Evolutionary conservation across 1,140 invertebrate genomes (phyloP).

Genomic region (Hylaeus anthracinus): DNA sequence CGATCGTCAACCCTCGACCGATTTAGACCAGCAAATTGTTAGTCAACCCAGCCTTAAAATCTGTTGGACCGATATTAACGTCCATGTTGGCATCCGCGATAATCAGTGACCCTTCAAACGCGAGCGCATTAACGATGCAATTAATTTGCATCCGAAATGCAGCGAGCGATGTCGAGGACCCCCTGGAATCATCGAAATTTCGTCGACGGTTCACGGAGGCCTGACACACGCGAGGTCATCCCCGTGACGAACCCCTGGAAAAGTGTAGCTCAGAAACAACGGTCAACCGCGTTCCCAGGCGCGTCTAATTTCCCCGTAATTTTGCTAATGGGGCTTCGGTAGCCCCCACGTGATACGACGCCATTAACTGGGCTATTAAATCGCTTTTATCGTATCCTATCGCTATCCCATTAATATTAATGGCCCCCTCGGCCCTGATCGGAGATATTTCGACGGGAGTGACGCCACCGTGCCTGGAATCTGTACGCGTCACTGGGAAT

Average conservation of each 20-base stretch:
- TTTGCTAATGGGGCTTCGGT: constrained; percentile 54
- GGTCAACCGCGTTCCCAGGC: background rate
- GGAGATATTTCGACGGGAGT: constrained; percentile 17
- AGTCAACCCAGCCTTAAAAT: too few relatives aligned
- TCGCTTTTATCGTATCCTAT: constrained; percentile 60
- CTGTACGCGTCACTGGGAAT: background rate
- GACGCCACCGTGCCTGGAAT: background rate
- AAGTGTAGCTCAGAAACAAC: constrained; percentile 15
- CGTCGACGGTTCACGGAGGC: background rate
- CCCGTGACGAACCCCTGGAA: background rate
- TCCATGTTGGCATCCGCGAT: background rate
- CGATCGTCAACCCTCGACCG: background rate
- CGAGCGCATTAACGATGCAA: background rate
- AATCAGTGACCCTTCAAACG: background rate
- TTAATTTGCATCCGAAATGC: constrained; percentile 15
- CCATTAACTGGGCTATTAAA: constrained; percentile 63
- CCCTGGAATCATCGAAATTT: background rate
- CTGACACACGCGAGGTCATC: background rate
- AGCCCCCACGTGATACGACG: constrained; percentile 49
- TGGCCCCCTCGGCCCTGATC: constrained; percentile 33
- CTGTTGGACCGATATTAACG: background rate
- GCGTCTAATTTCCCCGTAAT: constrained; percentile 49
- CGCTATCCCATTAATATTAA: constrained; percentile 64
- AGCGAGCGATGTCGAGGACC: background rate
- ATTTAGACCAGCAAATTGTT: background rate